phyloP scores from a whole-genome alignment of 2,888 invertebrate species.

The Pterobdella sp. region DNA sequence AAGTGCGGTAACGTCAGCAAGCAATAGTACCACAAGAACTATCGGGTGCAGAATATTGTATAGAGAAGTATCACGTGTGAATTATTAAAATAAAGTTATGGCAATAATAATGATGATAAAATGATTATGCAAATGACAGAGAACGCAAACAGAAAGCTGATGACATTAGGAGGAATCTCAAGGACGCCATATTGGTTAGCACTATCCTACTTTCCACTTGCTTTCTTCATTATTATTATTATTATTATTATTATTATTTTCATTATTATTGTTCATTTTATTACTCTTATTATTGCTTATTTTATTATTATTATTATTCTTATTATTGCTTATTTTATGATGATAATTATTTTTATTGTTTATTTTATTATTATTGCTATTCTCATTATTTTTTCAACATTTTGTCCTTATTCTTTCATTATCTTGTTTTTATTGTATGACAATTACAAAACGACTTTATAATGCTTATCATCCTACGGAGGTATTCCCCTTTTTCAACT shows the following conservation, averaged over 20 bases:
- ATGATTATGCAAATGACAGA: constrained; percentile 53
- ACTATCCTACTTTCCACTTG: background rate
- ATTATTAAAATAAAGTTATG: too few species aligned
- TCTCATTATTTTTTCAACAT: background rate
- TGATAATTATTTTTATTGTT: background rate
- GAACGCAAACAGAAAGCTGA: constrained; percentile 97
- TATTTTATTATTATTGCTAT: background rate
- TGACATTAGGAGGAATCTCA: constrained; percentile 72
- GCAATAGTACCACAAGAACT: background rate
- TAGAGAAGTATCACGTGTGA: constrained; percentile 1
- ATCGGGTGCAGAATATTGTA: background rate
- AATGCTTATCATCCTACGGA: background rate
- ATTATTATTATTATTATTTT: background rate
- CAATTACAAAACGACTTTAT: background rate
- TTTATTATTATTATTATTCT: background rate
- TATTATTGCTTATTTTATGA: background rate
- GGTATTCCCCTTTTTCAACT: background rate
- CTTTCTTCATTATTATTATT: background rate
- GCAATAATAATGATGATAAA: too few species aligned
- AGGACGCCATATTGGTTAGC: constrained; percentile 68
- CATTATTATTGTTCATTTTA: background rate
- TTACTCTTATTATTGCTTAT: background rate
- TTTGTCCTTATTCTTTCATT: background rate
- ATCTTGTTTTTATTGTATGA: background rate
- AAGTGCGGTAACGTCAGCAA: too few species aligned